Percentiles rank a stretch among this genome's conserved stretches.
phyloP scores from a whole-genome alignment of 2,797 vertebrate species.

The Tragelaphus eurycerus region DNA sequence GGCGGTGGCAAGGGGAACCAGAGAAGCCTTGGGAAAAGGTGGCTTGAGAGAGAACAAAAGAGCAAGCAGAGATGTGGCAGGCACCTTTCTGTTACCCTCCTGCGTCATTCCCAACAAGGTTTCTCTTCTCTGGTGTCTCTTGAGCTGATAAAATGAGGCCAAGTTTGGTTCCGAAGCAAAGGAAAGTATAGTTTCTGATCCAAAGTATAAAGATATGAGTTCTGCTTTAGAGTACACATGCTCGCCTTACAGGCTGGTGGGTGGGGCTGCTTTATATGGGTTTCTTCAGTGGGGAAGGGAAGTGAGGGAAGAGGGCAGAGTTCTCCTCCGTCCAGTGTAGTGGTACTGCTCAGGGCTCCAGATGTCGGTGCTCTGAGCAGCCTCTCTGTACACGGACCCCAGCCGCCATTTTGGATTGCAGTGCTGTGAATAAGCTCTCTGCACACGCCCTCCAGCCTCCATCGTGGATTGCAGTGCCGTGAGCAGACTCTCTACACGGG shows the following conservation, averaged over 20 bases:
- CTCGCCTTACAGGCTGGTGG: not conserved
- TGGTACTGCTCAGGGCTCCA: too few species aligned
- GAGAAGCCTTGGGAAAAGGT: not conserved
- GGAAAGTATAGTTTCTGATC: not conserved
- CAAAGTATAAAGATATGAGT: too few species aligned
- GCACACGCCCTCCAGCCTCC: too few species aligned
- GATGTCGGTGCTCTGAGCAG: not conserved
- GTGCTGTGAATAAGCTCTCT: not conserved
- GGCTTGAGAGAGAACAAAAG: not conserved
- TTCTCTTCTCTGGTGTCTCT: not conserved
- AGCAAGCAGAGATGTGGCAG: not conserved
- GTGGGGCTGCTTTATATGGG: not conserved
- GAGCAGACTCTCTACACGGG: too few species aligned
- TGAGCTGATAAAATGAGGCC: not conserved
- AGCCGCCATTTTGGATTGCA: not conserved
- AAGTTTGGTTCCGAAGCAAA: not conserved
- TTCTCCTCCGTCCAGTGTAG: not conserved
- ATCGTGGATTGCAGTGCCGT: too few species aligned
- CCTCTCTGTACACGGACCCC: rapidly evolving
- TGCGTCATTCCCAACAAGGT: not conserved
- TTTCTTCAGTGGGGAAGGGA: not conserved
- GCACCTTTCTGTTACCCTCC: not conserved
- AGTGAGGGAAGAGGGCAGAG: not conserved
- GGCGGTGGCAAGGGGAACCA: not conserved
- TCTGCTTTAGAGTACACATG: not conserved